Evolutionary conservation across 2,797 vertebrate species (phyloP), one percentile per base, ranked within the genome.

Genomic region (Streptopelia turtur): DNA sequence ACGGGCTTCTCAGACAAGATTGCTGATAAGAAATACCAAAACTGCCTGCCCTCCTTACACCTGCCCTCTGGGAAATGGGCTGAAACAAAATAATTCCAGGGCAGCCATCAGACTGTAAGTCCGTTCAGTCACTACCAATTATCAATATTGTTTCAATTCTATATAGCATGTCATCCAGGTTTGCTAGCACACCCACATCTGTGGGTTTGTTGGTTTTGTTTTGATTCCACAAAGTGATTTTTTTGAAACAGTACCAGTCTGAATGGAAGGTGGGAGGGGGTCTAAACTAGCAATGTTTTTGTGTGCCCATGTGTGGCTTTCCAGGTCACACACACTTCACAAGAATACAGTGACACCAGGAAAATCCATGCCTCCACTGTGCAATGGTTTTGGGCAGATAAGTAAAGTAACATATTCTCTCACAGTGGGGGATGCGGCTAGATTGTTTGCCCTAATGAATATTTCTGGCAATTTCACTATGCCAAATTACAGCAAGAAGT

Each of bases 1-100:
- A 39, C 6, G 0, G 1, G 16, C 25, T 28, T n/a, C 17, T 81
- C 52, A 30, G 43, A 11, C 25, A 65, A 53, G 39, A 43, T 3
- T 57, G 14, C 35, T 61, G 30, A 45, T 35, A 63, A 65, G 45
- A 78, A 81, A 37, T 21, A 43, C 9, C 31, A 30, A 24, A 83
- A 45, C 39, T 49, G 17, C 24, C 24, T 24, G 9, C 35, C 5
- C 20, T 70, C 8, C 3, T 63, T 69, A 18, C 14, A 37, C 11
- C n/a, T 52, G 22, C 27, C 49, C 33, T 47, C 72, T 55, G 23
- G 35, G 43, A 74, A 91, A 57, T 3, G 11, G 27, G 25, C 47
- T 41, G 41, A 68, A 59, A 52, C 39, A 45, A 33, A 41, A 39
- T 53, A 16, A 35, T 10, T 85, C 68, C 52, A 69, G 45, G 69